Evolutionary conservation across 2,113 vertebrate species (phyloP).

Genomic region (Brachypteracias leptosomus): DNA sequence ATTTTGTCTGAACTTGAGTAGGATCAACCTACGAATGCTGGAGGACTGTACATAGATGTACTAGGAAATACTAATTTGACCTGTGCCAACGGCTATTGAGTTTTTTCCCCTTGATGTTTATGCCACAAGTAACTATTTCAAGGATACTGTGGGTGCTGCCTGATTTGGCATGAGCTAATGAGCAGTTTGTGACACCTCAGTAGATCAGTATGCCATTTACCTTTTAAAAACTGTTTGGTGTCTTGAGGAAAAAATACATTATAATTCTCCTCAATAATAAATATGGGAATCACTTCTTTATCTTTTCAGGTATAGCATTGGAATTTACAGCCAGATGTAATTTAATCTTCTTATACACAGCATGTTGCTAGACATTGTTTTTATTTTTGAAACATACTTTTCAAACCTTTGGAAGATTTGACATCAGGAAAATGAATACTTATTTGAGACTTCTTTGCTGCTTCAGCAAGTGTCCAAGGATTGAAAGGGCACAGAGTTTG

Average conservation of each 20-base stretch:
- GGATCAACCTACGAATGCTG: not conserved
- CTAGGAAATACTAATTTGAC: not conserved
- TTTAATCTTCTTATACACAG: not conserved
- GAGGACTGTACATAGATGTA: not conserved
- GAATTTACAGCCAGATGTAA: not conserved
- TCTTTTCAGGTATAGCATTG: not conserved
- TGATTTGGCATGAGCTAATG: not conserved
- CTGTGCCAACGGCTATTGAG: not conserved
- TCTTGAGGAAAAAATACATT: not conserved
- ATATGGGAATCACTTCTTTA: not conserved
- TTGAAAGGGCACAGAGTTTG: not conserved
- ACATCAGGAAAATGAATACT: not conserved
- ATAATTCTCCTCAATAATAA: not conserved
- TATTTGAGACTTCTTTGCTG: not conserved
- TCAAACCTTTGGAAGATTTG: not conserved
- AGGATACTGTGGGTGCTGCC: not conserved
- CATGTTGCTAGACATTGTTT: no score
- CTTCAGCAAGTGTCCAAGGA: not conserved
- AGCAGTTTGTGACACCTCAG: not conserved
- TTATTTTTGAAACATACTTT: not conserved
- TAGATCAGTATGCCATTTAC: not conserved
- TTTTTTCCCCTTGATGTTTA: not conserved
- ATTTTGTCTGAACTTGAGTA: not conserved
- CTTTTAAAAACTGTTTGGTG: not conserved
- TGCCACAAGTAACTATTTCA: not conserved